Base-by-base conservation (phyloP, 2,888 invertebrate genomes). In the Drosophila anomalipes region DNA sequence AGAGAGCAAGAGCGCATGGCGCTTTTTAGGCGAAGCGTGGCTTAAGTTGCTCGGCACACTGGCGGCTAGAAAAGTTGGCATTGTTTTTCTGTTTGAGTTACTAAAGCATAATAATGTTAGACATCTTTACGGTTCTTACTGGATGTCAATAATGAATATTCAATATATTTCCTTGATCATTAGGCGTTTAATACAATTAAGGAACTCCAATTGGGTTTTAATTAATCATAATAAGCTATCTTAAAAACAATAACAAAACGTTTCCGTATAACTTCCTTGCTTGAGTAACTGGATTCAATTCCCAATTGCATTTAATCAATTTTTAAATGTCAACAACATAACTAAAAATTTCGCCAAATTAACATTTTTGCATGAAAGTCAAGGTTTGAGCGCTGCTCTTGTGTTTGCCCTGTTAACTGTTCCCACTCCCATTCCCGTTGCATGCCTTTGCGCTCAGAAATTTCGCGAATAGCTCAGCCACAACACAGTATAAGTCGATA, bases 381-480 rank as follows among this genome's bases (percentile, higher is more conserved):
- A 78, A 79, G 71, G 71, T 44, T 59, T 57, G 26, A 52, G 26
- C 33, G 32, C 39, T 58, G 69, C 61, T 57, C 2, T 30, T 19
- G 19, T 33, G 32, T 52, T 62, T 14, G 26, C 32, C 62, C 62
- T 65, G 44, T 67, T 57, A 64, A 61, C 41, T 54, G 66, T 80
- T 66, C 49, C 51, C 57, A 63, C 63, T 66, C 51, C 57, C 53
- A 69, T 63, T 85, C 76, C 80, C 72, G 83, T 71, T 72, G 78
- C 72, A 63, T 72, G 61, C 58, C 64, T 39, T 60, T 39, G 26
- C 49, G 49, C 41, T 47, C 44, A 73, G 75, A 78, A 83, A 85
- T 86, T 77, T 85, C 77, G 73, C 82, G 69, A 86, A 82, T 86
- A 62, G 54, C 75, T 68, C 32, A 63, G 61, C 57, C 49, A 35